These are phyloP conservation scores for Menura novaehollandiae DNA, from an alignment of 2,113 vertebrate genomes.

Conservation along the genomic window DNA sequence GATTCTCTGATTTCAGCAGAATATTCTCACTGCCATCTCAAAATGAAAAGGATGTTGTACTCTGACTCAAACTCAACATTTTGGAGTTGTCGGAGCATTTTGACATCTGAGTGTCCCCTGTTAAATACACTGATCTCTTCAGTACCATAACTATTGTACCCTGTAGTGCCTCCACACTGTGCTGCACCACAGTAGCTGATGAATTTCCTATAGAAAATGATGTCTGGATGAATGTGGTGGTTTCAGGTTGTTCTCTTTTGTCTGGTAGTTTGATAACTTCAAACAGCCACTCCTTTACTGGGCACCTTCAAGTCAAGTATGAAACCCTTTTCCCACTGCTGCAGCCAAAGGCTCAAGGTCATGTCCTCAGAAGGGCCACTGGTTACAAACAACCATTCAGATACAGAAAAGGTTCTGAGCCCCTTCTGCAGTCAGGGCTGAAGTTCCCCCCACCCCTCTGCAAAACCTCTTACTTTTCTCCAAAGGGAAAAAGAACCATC, in stretches of 20 bases:
- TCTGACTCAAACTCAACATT: not conserved
- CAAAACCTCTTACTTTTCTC: not conserved
- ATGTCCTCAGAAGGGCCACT: not conserved
- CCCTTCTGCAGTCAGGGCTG: not conserved
- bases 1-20: not conserved
- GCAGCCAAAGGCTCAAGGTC: not conserved
- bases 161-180: not conserved
- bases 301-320: not conserved
- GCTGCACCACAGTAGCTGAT: not conserved
- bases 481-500: not conserved
- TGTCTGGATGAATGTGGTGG: not conserved
- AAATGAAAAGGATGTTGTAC: not conserved
- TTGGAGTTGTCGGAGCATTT: not conserved
- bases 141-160: rapidly evolving
- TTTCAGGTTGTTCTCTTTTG: not conserved
- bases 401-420: not conserved
- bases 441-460: not conserved
- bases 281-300: not conserved
- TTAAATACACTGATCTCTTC: not conserved
- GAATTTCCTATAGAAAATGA: not conserved
- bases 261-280: not conserved
- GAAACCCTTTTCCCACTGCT: not conserved
- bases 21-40: too few relatives aligned
- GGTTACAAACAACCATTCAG: not conserved
- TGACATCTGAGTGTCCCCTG: not conserved